phyloP scores from a whole-genome alignment of 2,888 invertebrate species.

The Pheosia tremula region DNA sequence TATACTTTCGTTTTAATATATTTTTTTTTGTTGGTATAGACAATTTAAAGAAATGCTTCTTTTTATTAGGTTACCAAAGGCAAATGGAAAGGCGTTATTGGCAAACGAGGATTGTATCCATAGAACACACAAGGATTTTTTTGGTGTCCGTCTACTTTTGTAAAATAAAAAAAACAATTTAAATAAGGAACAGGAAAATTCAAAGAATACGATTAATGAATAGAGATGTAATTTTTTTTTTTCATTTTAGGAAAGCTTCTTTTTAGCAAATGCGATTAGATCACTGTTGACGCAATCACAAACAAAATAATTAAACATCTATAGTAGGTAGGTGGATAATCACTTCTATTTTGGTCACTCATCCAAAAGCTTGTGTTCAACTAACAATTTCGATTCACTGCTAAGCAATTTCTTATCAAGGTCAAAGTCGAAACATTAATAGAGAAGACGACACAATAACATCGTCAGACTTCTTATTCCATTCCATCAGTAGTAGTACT shows the following conservation, averaged over 20 bases:
- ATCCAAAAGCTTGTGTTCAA: not conserved
- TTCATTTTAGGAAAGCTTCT: no score
- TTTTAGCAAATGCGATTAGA: not conserved
- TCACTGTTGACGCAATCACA: slow-evolving; percentile 1
- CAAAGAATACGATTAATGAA: no score
- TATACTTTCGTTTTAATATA: not conserved
- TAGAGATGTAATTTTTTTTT: no score
- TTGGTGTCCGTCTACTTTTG: no score
- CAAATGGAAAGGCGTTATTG: no score
- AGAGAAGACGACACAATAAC: slow-evolving; percentile 11
- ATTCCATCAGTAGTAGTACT: slow-evolving; percentile 11
- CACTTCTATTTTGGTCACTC: not conserved
- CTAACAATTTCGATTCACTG: not conserved
- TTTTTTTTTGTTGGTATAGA: not conserved
- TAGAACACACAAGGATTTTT: no score
- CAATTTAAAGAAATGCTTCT: no score
- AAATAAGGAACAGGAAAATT: no score
- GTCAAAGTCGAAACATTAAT: slow-evolving; percentile 29
- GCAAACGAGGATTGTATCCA: no score
- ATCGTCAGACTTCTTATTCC: slow-evolving; percentile 3
- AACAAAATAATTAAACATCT: not conserved
- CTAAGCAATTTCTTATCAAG: slow-evolving; percentile 15
- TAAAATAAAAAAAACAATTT: no score
- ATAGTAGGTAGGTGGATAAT: not conserved
- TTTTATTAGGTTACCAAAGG: no score